A percentile compares a stretch with the other conserved stretches of the same genome.
These are phyloP conservation scores for Dolichallabes microphthalmus DNA, from an alignment of 2,113 vertebrate species.

Conservation along the genomic window DNA sequence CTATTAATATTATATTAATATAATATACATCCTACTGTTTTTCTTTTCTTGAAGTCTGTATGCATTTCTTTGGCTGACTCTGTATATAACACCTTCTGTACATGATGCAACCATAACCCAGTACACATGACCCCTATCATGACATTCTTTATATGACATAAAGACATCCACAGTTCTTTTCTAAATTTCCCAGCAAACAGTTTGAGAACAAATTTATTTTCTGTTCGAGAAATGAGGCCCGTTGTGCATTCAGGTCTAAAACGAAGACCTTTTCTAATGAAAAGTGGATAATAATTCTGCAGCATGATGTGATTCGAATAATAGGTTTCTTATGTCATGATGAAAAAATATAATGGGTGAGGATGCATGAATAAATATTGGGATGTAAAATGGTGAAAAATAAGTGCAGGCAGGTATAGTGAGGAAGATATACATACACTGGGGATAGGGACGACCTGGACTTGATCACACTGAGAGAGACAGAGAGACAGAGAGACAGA, in stretches of 20 bases:
- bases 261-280: background rate
- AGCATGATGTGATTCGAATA: background rate
- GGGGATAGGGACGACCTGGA: constrained; percentile 88
- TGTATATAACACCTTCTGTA: no score
- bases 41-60: no score
- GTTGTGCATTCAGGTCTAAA: background rate
- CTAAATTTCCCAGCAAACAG: background rate
- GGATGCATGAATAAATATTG: background rate
- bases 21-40: no score
- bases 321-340: background rate
- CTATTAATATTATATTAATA: no score
- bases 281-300: background rate
- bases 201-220: background rate
- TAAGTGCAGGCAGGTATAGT: constrained; percentile 38
- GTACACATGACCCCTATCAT: no score
- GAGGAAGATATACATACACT: constrained; percentile 83
- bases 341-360: background rate
- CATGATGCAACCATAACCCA: no score
- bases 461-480: constrained; percentile 86
- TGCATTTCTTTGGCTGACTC: no score
- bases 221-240: background rate
- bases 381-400: background rate
- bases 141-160: no score
- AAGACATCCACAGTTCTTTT: no score
- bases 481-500: constrained; percentile 59